phyloP scores from a whole-genome alignment of 2,888 invertebrate genomes.

The Tipula confusa region DNA sequence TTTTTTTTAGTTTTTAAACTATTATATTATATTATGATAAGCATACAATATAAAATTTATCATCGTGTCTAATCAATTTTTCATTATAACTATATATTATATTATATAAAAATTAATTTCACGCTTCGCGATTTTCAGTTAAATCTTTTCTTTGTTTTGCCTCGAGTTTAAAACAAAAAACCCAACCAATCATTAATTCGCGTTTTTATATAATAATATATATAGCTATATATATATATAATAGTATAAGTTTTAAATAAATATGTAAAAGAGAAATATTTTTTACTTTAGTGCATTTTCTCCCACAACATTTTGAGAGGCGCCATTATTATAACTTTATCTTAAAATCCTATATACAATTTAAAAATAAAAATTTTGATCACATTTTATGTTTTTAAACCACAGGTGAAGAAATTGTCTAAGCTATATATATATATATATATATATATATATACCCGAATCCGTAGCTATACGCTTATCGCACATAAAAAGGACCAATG shows the following conservation, averaged over 20 bases:
- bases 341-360: not conserved
- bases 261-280: not conserved
- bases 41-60: not conserved
- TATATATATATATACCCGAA: no score
- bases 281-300: not conserved
- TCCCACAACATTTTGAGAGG: not conserved
- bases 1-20: not conserved
- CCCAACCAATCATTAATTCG: constrained; percentile 12
- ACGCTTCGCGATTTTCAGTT: not conserved
- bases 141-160: constrained; percentile 20
- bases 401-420: constrained; percentile 6
- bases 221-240: not conserved
- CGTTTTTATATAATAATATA: not conserved
- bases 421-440: no score
- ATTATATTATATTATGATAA: not conserved
- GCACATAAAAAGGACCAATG: constrained; percentile 5
- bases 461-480: not conserved
- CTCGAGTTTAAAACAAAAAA: constrained; percentile 25
- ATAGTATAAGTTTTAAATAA: no score
- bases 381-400: constrained; percentile 4
- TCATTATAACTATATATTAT: not conserved
- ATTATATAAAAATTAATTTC: not conserved
- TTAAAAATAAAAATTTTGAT: not conserved
- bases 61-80: constrained; percentile 25
- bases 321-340: not conserved